These are phyloP conservation scores for Mythimna albipuncta DNA, from an alignment of 2,888 invertebrate species.

Conservation along the genomic window DNA sequence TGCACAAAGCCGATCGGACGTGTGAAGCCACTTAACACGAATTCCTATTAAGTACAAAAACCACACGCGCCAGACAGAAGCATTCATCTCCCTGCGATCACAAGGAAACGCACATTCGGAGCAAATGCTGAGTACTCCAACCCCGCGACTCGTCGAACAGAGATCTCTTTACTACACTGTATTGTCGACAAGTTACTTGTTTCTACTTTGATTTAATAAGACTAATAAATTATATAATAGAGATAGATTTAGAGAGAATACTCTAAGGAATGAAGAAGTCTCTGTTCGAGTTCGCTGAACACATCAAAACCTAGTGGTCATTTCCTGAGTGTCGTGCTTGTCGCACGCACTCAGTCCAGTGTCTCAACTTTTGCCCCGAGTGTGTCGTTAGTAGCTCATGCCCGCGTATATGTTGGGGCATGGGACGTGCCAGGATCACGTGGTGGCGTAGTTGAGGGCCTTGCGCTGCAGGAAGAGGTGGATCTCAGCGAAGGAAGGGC, in stretches of 20 bases:
- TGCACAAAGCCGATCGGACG: conserved; percentile 68
- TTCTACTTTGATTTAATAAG: conserved; percentile 55
- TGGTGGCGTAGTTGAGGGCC: conserved; percentile 71
- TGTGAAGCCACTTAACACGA: conserved; percentile 68
- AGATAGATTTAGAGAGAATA: conserved; percentile 53
- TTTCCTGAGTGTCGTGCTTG: conserved; percentile 30
- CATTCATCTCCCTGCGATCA: conserved; percentile 35
- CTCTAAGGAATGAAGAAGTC: conserved; percentile 39
- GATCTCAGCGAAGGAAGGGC: conserved; percentile 95
- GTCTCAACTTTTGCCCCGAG: conserved; percentile 64
- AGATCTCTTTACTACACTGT: conserved; percentile 50
- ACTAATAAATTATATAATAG: conserved; percentile 57
- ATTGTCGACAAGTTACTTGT: conserved; percentile 57
- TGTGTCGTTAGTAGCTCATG: conserved; percentile 65
- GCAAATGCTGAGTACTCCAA: conserved; percentile 47
- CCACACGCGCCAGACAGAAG: conserved; percentile 54
- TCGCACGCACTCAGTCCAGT: conserved; percentile 25
- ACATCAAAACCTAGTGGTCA: conserved; percentile 67
- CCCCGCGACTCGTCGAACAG: conserved; percentile 22
- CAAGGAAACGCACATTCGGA: conserved; percentile 50
- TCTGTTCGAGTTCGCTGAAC: conserved; percentile 23
- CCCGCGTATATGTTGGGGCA: conserved; percentile 60
- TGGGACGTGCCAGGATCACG: conserved; percentile 76
- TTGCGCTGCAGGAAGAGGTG: conserved; percentile 94
- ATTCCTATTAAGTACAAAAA: conserved; percentile 68